These are phyloP conservation scores for Ctenoplectra terminalis DNA, from an alignment of 1,140 invertebrate species.

Conservation along the genomic window DNA sequence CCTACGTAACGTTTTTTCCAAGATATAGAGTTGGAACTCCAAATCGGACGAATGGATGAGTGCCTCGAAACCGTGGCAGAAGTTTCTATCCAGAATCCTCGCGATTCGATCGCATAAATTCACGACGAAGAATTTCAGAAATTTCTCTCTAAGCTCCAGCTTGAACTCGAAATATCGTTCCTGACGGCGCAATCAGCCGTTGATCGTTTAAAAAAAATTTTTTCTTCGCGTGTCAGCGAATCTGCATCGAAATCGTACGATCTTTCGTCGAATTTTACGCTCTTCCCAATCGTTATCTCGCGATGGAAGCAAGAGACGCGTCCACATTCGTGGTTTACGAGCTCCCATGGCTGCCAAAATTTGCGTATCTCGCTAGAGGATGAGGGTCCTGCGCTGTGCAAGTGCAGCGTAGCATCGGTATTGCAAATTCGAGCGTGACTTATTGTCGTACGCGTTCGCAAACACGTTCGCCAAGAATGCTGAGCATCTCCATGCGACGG, in stretches of 20 bases:
- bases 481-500: neutral
- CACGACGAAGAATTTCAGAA: too few species aligned
- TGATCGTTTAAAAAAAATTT: neutral
- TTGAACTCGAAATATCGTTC: neutral
- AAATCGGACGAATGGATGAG: too few species aligned
- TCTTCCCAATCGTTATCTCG: neutral
- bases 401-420: neutral
- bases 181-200: too few species aligned
- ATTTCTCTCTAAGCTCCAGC: neutral
- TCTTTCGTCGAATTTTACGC: neutral
- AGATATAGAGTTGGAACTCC: too few species aligned
- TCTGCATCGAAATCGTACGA: neutral
- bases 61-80: neutral
- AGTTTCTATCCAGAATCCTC: neutral
- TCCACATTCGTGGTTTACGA: neutral
- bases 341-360: conserved; percentile 29
- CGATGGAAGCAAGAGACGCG: neutral
- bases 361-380: neutral
- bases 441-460: conserved; percentile 27
- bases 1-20: too few species aligned
- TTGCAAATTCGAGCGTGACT: conserved; percentile 43
- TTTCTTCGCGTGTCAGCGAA: neutral
- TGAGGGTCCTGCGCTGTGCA: neutral
- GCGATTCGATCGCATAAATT: neutral
- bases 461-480: conserved; percentile 32